Conservation (phyloP, 2,113 vertebrate species). For the Taxidea taxus region DNA sequence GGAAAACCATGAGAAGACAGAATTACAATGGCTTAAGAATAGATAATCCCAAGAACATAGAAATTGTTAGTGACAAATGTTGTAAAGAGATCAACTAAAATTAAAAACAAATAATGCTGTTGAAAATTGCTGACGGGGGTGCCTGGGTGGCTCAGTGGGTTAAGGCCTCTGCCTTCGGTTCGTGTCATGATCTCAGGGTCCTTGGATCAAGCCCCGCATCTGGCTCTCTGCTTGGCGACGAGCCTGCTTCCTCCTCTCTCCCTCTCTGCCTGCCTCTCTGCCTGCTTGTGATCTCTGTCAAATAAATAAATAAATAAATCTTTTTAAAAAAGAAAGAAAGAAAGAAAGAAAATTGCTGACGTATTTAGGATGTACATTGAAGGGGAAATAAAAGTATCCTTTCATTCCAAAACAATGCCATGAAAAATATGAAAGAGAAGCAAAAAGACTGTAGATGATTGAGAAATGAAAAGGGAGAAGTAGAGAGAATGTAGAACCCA, state of each 20-base stretch:
- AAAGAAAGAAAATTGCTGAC: background rate
- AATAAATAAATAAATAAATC: too few species aligned
- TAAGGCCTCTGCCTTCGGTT: too few species aligned
- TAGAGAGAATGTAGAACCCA: background rate
- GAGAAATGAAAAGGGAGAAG: background rate
- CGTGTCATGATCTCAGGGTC: too few species aligned
- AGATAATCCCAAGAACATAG: background rate
- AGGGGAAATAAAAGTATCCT: background rate
- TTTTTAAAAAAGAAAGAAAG: too few species aligned
- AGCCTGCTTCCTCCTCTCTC: too few species aligned
- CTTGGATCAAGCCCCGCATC: too few species aligned
- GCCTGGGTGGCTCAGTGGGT: too few species aligned
- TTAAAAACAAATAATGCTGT: background rate
- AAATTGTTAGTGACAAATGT: background rate
- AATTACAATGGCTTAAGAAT: background rate
- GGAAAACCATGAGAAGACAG: background rate
- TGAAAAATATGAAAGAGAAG: background rate
- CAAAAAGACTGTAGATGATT: background rate
- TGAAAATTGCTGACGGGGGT: background rate
- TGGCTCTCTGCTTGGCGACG: too few species aligned
- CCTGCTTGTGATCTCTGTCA: too few species aligned
- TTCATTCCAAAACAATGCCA: background rate
- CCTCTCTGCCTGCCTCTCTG: too few species aligned
- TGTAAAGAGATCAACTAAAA: background rate
- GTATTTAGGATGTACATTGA: background rate